Evolutionary conservation across 1,140 invertebrate species (phyloP).

Genomic region (Caenorhabditis remanei): DNA sequence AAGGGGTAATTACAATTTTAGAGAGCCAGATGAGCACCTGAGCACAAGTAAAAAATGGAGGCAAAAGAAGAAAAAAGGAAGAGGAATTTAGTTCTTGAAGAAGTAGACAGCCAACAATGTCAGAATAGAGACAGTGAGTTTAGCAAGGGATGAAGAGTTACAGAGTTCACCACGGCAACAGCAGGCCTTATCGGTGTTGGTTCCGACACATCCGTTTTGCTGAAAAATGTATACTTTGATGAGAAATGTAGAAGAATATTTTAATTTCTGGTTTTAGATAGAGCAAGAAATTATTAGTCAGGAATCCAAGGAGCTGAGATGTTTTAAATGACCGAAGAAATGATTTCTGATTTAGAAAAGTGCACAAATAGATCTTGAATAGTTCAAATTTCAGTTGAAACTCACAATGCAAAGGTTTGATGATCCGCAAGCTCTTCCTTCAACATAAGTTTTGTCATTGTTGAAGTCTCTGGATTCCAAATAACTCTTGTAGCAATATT

Average conservation of each 20-base stretch:
- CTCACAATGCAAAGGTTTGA: slow-evolving; percentile 53
- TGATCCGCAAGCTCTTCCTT: slow-evolving; percentile 53
- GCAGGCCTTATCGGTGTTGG: slow-evolving; percentile 52
- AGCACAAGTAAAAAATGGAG: slow-evolving; percentile 22
- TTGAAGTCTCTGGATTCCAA: slow-evolving; percentile 51
- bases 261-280: background rate
- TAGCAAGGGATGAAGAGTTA: slow-evolving; percentile 44
- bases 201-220: slow-evolving; percentile 58
- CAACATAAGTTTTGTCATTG: slow-evolving; percentile 37
- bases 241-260: background rate
- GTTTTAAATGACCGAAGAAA: background rate
- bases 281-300: too few species aligned
- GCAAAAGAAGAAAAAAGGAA: background rate
- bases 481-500: slow-evolving; percentile 58
- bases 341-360: background rate
- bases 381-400: background rate
- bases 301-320: too few species aligned
- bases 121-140: slow-evolving; percentile 29
- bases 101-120: slow-evolving; percentile 30
- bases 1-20: background rate
- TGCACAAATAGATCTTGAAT: too few species aligned
- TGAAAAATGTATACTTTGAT: background rate
- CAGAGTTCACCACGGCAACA: slow-evolving; percentile 58
- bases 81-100: slow-evolving; percentile 39
- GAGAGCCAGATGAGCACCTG: slow-evolving; percentile 38